Percentiles rank a stretch among this genome's conserved stretches.
Evolutionary conservation across 2,888 invertebrate genomes (phyloP).

Genomic region (Pyrgus malvae): DNA sequence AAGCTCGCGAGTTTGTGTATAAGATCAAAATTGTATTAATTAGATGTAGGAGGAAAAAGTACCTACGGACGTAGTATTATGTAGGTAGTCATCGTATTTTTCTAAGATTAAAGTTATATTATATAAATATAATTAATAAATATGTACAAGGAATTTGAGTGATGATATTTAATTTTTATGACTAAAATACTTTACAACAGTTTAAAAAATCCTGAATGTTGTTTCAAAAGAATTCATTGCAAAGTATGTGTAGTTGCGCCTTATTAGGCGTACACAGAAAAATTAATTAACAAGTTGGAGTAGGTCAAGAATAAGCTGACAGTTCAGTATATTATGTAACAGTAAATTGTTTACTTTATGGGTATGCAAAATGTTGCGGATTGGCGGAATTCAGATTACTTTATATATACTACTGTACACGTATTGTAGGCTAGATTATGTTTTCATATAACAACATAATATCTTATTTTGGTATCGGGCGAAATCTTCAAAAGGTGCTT

Average conservation of each 20-base stretch:
- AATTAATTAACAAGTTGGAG: slow-evolving; percentile 24
- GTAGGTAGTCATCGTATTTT: no score
- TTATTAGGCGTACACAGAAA: slow-evolving; percentile 23
- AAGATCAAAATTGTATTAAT: background rate
- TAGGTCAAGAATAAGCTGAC: slow-evolving; percentile 27
- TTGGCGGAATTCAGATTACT: slow-evolving; percentile 4
- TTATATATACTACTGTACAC: background rate
- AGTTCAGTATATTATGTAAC: slow-evolving; percentile 18
- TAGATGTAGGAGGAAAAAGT: background rate
- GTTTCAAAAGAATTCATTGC: background rate
- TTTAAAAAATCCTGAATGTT: background rate
- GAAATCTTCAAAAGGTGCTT: no score
- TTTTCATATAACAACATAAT: no score
- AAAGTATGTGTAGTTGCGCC: slow-evolving; percentile 7
- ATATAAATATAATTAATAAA: no score
- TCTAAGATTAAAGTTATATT: background rate
- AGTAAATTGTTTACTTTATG: slow-evolving; percentile 18
- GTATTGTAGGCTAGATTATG: no score
- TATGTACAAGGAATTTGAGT: no score
- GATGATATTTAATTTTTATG: background rate
- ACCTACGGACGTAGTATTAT: no score
- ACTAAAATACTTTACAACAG: background rate
- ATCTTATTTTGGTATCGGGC: no score
- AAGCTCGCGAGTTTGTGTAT: background rate
- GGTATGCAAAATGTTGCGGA: background rate